Evolutionary conservation across 2,797 vertebrate species (phyloP).

Genomic region (Tangara arthus): DNA sequence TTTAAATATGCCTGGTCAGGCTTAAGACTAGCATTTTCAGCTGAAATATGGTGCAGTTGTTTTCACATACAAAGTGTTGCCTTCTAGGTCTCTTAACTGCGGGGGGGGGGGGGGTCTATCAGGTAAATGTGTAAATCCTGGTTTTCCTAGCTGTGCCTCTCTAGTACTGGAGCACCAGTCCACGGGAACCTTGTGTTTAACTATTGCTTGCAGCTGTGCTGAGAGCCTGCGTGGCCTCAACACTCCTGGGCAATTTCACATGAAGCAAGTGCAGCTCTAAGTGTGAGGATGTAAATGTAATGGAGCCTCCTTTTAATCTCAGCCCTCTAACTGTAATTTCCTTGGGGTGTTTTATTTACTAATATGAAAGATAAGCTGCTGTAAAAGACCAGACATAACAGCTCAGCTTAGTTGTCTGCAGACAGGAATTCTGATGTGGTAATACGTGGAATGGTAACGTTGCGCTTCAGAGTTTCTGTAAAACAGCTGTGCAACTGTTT

Average conservation of each 20-base stretch:
- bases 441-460: neutral
- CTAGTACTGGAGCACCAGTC: neutral
- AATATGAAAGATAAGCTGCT: neutral
- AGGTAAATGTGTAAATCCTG: neutral
- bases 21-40: neutral
- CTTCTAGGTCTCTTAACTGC: neutral
- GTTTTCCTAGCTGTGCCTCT: neutral
- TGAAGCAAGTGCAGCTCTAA: neutral
- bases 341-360: neutral
- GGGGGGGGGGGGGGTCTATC: neutral
- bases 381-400: neutral
- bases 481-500: neutral
- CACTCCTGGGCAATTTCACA: neutral
- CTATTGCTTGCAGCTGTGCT: neutral
- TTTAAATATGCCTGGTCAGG: neutral
- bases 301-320: neutral
- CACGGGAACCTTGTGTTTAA: neutral
- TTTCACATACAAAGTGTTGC: neutral
- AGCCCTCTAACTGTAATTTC: neutral
- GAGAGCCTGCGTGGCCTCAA: neutral
- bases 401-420: neutral
- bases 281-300: neutral
- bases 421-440: neutral
- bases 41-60: neutral
- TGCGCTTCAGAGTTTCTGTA: neutral